Evolutionary conservation across 2,888 invertebrate species (phyloP).

Genomic region (Rotaria socialis): DNA sequence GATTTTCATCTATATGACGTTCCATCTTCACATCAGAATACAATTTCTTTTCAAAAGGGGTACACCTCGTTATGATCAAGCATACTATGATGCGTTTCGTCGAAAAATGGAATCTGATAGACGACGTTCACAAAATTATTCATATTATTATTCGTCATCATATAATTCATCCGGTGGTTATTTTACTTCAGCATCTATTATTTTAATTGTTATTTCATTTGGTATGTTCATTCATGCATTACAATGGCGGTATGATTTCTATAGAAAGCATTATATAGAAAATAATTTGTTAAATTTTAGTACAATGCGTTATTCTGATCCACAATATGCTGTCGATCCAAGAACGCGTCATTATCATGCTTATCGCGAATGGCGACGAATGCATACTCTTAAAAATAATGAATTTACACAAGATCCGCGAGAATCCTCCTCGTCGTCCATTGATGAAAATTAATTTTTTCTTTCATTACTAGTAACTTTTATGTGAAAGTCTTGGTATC

Average conservation of each 20-base stretch:
- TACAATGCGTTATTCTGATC: neutral
- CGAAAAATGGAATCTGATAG: neutral
- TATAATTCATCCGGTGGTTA: neutral
- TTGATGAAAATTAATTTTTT: neutral
- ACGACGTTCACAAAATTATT: neutral
- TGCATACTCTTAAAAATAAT: neutral
- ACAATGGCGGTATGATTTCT: neutral
- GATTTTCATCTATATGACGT: too few species aligned
- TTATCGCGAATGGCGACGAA: conserved; percentile 37
- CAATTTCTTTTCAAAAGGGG: neutral
- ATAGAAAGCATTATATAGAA: too few species aligned
- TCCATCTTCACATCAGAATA: neutral
- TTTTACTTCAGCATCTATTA: neutral
- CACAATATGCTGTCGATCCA: neutral
- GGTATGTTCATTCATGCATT: conserved; percentile 21
- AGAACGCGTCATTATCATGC: neutral
- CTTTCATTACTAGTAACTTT: neutral
- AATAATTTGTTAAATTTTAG: neutral
- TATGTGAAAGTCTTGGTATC: too few species aligned
- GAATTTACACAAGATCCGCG: neutral
- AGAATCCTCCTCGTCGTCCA: neutral
- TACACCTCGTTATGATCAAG: neutral
- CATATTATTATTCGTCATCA: neutral
- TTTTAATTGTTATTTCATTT: neutral
- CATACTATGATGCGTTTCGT: neutral